phyloP scores from a whole-genome alignment of 2,113 vertebrate species.

The Chitala chitala region DNA sequence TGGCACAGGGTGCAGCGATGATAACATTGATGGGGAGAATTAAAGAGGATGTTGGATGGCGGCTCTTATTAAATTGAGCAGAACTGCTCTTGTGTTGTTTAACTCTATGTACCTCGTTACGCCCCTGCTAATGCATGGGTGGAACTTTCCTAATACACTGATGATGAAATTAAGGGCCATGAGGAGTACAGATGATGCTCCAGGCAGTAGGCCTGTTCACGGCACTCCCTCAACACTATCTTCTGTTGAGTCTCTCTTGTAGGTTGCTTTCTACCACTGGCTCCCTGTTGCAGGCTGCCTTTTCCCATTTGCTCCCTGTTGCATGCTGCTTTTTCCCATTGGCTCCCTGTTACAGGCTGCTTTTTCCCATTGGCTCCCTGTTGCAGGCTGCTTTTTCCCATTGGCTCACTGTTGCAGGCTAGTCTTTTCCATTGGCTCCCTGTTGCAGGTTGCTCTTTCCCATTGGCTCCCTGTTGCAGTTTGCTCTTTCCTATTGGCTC shows the following conservation, averaged over 20 bases:
- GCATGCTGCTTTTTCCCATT: not conserved
- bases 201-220: not conserved
- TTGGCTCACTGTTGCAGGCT: not conserved
- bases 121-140: slow-evolving; percentile 32
- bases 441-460: not conserved
- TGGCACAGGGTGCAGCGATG: slow-evolving; percentile 26
- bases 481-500: not conserved
- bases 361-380: not conserved
- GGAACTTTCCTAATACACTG: slow-evolving; percentile 26
- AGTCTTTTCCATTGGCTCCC: not conserved
- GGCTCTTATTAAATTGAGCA: slow-evolving; percentile 39
- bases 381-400: not conserved
- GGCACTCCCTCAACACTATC: not conserved
- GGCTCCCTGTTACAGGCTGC: not conserved
- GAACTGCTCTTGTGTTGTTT: slow-evolving; percentile 23
- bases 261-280: not conserved
- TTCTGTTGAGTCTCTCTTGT: no score
- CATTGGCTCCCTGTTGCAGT: not conserved
- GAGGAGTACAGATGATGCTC: slow-evolving; percentile 24
- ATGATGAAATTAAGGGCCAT: slow-evolving; percentile 27
- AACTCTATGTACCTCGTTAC: slow-evolving; percentile 24
- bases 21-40: slow-evolving; percentile 34
- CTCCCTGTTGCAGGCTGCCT: not conserved
- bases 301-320: not conserved
- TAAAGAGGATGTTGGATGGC: slow-evolving; percentile 24